Evolutionary conservation across 2,113 vertebrate genomes (phyloP), one percentile per base, ranked within the genome.

Genomic region (Myotis lucifugus): DNA sequence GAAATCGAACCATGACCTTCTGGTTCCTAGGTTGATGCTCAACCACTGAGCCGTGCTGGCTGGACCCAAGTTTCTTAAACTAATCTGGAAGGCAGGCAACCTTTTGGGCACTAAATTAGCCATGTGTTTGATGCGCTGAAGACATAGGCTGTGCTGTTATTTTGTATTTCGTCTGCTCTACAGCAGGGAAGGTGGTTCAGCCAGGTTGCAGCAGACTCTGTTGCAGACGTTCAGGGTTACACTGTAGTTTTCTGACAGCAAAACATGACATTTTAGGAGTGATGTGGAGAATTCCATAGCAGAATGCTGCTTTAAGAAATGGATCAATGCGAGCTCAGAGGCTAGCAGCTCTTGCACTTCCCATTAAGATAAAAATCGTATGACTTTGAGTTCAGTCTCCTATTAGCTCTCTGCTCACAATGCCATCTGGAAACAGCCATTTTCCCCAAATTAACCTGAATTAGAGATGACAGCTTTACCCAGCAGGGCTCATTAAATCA

Each of bases 401-500:
- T 64, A 27, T 88, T 70, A 85, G 69, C 84, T 67, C n/a, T 74
- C 18, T 40, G 34, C 61, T 88, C 50, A 91, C 37, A 64, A 64
- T 48, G 5, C 83, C 83, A 70, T 91, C 91, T 95, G 89, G 67
- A 82, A 96, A 83, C 90, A 79, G 37, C 84, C 83, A 17, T 50
- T 91, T 94, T 91, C 69, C 79, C 37, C 69, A 88, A 77, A 83
- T 96, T 88, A 95, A 86, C 87, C 50, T 74, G 92, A 89, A n/a
- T 91, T 91, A 37, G 27, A 92, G 50, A 84, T 95, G 92, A 90
- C 67, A 93, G 52, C 86, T 96, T 70, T 93, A 64, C 86, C 91
- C 46, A 21, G 78, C 86, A 94, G 74, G 13, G 79, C 48, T 95
- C 42, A 81, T 92, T 95, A 96, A 92, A 92, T 93, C 81, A 96